phyloP scores from a whole-genome alignment of 2,888 invertebrate genomes.

The Lymantria dispar region DNA sequence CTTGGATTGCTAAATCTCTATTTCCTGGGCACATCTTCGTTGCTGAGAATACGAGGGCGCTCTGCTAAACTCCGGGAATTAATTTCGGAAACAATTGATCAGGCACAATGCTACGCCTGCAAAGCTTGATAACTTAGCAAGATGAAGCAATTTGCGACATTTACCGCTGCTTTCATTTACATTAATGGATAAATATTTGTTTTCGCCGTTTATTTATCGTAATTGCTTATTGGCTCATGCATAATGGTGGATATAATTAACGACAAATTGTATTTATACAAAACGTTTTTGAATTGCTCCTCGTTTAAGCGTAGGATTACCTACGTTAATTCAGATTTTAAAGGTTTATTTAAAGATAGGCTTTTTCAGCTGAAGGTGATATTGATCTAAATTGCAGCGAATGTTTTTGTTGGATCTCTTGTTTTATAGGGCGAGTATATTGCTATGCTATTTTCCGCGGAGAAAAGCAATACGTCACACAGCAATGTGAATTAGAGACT shows the following conservation, averaged over 20 bases:
- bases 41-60: conserved; percentile 4
- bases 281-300: too few relatives aligned
- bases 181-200: conserved; percentile 1
- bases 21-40: conserved; percentile 13
- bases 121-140: conserved; percentile 11
- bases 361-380: too few relatives aligned
- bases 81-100: conserved; percentile 22
- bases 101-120: conserved; percentile 12
- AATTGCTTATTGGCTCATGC: background rate
- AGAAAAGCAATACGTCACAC: too few relatives aligned
- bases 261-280: too few relatives aligned
- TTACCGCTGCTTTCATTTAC: background rate
- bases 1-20: conserved; percentile 11
- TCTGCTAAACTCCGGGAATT: conserved; percentile 16
- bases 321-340: too few relatives aligned
- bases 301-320: too few relatives aligned
- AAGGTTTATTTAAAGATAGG: too few relatives aligned
- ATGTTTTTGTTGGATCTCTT: too few relatives aligned
- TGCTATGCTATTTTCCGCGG: too few relatives aligned
- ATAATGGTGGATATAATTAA: background rate
- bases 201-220: background rate
- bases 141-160: conserved; percentile 10
- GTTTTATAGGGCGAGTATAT: too few relatives aligned
- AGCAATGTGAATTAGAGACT: too few relatives aligned
- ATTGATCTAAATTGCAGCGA: too few relatives aligned